Evolutionary conservation across 2,888 invertebrate genomes (phyloP).

Genomic region (Dorcus parallelipipedus): DNA sequence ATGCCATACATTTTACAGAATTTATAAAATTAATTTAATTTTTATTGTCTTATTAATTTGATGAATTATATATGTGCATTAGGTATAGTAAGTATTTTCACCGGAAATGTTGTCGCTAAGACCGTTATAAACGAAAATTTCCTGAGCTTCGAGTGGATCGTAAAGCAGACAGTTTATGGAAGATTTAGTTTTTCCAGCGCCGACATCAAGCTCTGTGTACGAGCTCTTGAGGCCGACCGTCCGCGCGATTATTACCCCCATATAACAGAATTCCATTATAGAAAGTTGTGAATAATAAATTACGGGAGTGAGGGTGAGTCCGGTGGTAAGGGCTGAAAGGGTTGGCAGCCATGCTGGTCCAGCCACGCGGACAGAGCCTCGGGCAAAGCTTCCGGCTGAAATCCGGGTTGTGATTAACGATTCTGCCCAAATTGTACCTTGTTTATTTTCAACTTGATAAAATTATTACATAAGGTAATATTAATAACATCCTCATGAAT

Average conservation of each 20-base stretch:
- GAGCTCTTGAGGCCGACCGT: neutral
- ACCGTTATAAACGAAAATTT: too few species aligned
- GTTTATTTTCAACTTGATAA: slow-evolving; percentile 13
- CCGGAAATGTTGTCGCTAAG: too few species aligned
- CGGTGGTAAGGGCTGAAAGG: slow-evolving; percentile 19
- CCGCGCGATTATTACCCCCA: slow-evolving; percentile 15
- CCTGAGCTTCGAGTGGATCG: too few species aligned
- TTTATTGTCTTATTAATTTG: too few species aligned
- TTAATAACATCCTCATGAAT: too few species aligned
- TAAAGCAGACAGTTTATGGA: neutral
- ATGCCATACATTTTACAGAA: too few species aligned
- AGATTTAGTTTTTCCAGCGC: slow-evolving; percentile 2
- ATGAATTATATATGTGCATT: too few species aligned
- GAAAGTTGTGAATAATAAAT: slow-evolving; percentile 48
- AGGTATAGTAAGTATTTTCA: too few species aligned
- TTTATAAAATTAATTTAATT: too few species aligned
- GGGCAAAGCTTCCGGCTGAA: slow-evolving; percentile 31
- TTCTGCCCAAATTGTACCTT: slow-evolving; percentile 26
- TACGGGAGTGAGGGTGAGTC: slow-evolving; percentile 28
- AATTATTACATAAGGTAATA: neutral
- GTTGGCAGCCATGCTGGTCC: slow-evolving; percentile 55
- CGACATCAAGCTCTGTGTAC: too few species aligned
- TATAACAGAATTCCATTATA: slow-evolving; percentile 41
- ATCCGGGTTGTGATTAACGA: slow-evolving; percentile 43
- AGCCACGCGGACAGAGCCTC: slow-evolving; percentile 51